These are phyloP conservation scores for Microplitis demolitor DNA, from an alignment of 1,140 invertebrate genomes.

Conservation along the genomic window DNA sequence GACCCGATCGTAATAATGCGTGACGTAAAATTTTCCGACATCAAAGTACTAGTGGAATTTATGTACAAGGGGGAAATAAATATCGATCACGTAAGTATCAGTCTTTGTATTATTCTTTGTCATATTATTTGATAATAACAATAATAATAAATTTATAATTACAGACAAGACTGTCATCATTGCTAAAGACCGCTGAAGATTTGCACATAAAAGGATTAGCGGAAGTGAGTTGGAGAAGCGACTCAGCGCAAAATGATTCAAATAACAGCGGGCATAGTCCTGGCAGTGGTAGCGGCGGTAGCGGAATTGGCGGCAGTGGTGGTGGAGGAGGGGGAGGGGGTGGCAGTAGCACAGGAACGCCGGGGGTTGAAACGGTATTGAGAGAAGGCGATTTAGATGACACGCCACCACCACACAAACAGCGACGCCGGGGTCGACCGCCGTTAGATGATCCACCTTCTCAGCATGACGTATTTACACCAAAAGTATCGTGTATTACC, in stretches of 20 bases:
- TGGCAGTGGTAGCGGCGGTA: constrained; percentile 18
- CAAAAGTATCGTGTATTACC: constrained; percentile 63
- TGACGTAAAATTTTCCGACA: constrained; percentile 82
- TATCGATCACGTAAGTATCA: constrained; percentile 81
- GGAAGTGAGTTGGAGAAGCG: constrained; percentile 82
- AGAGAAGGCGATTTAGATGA: constrained; percentile 53
- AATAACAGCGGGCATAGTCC: constrained; percentile 55
- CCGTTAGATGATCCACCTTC: constrained; percentile 68
- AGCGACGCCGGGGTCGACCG: constrained; percentile 66
- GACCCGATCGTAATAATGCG: constrained; percentile 85
- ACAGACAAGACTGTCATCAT: constrained; percentile 70
- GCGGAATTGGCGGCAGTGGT: too few species aligned
- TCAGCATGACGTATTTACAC: constrained; percentile 60
- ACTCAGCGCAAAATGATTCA: constrained; percentile 58
- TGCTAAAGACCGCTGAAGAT: constrained; percentile 90
- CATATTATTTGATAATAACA: neutral
- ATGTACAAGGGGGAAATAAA: constrained; percentile 97
- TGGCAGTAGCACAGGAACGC: constrained; percentile 39
- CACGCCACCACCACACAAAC: constrained; percentile 50
- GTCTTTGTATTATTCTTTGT: neutral
- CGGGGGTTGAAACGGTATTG: constrained; percentile 60
- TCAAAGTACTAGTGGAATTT: constrained; percentile 87
- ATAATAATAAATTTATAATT: neutral
- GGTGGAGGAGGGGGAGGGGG: too few species aligned
- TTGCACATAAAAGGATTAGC: constrained; percentile 89